Percentiles rank a stretch among this genome's conserved stretches.
Conservation (phyloP, 2,888 invertebrate species). For the Serripes groenlandicus region DNA sequence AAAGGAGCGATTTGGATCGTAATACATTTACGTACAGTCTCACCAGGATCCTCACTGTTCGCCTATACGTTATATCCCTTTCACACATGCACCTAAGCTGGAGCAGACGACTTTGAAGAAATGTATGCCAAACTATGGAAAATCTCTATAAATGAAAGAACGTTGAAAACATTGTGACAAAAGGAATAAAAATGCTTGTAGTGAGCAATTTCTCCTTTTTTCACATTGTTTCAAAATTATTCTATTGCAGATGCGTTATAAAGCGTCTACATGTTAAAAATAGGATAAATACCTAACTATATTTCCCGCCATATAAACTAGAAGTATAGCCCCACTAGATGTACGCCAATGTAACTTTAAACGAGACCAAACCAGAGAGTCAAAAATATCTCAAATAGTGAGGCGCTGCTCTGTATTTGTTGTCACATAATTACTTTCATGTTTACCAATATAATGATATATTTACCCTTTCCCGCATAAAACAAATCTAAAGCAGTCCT, state of each 20-base stretch:
- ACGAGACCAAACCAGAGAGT: too few relatives aligned
- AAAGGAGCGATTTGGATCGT: neutral
- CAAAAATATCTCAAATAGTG: too few relatives aligned
- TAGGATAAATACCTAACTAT: too few relatives aligned
- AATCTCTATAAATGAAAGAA: too few relatives aligned
- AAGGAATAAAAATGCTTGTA: slow-evolving; percentile 7
- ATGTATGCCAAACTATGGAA: neutral
- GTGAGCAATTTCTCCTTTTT: neutral
- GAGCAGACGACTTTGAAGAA: neutral
- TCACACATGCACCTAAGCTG: neutral
- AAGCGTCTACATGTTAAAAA: too few relatives aligned
- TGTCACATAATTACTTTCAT: too few relatives aligned
- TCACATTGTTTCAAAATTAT: neutral
- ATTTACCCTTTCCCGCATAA: neutral
- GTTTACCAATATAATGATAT: too few relatives aligned
- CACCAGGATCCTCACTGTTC: neutral
- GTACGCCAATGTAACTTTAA: too few relatives aligned
- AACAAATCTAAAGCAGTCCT: neutral
- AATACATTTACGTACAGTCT: neutral
- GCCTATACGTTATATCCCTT: neutral
- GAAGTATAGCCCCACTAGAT: too few relatives aligned
- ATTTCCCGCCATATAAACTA: too few relatives aligned
- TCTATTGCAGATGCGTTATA: too few relatives aligned
- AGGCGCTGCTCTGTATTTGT: too few relatives aligned
- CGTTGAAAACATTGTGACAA: neutral